phyloP scores from a whole-genome alignment of 2,888 invertebrate species.

The Ennomos erosarius region DNA sequence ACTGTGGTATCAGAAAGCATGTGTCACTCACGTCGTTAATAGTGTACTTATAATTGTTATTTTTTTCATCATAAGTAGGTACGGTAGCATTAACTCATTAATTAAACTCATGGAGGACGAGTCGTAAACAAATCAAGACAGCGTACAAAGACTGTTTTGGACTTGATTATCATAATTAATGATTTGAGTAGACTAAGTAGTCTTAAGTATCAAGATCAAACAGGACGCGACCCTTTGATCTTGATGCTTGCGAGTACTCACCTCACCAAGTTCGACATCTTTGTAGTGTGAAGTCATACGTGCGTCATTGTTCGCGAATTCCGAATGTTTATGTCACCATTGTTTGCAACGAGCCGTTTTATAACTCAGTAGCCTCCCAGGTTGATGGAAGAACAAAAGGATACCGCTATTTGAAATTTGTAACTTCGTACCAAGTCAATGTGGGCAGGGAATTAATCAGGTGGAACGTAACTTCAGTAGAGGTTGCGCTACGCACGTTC shows the following conservation, averaged over 20 bases:
- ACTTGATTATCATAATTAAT: background rate
- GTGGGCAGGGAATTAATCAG: conserved; percentile 4
- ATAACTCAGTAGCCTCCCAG: conserved; percentile 66
- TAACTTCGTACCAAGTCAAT: conserved; percentile 45
- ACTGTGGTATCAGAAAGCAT: too few relatives aligned
- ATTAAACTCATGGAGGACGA: too few relatives aligned
- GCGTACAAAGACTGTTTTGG: too few relatives aligned
- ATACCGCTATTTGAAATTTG: conserved; percentile 53
- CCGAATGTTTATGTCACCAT: conserved; percentile 64
- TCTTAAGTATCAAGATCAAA: conserved; percentile 26
- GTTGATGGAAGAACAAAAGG: conserved; percentile 56
- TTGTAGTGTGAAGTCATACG: conserved; percentile 24
- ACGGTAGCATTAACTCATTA: too few relatives aligned
- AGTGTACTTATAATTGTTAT: too few relatives aligned
- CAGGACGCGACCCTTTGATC: conserved; percentile 24
- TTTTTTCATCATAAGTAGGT: too few relatives aligned
- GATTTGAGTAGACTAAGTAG: background rate
- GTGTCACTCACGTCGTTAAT: too few relatives aligned
- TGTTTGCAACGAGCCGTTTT: conserved; percentile 62
- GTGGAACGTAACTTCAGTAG: background rate
- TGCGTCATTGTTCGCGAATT: conserved; percentile 46
- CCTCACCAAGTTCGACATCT: conserved; percentile 28
- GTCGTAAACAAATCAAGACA: too few relatives aligned
- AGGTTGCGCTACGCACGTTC: too few relatives aligned
- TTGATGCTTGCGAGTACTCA: conserved; percentile 6